phyloP scores from a whole-genome alignment of 1,140 invertebrate genomes.

The Ostrea denselamellosa region DNA sequence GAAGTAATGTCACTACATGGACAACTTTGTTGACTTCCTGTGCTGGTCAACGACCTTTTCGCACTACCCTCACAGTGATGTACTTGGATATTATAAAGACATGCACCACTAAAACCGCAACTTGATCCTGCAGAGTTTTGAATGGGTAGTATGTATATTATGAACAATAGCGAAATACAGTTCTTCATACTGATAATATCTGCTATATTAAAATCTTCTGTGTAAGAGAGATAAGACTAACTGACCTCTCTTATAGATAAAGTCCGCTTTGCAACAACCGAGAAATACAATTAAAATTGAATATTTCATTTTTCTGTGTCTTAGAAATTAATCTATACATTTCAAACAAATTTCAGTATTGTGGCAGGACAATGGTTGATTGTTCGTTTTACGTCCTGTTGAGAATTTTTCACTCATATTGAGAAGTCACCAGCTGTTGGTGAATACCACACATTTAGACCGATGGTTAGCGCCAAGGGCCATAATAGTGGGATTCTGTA shows the following conservation, averaged over 20 bases:
- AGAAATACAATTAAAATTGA: too few species aligned
- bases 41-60: not conserved
- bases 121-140: constrained; percentile 9
- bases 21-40: constrained; percentile 12
- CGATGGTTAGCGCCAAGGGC: too few species aligned
- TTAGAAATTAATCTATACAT: too few species aligned
- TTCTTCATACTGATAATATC: constrained; percentile 9
- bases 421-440: too few species aligned
- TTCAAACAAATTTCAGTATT: too few species aligned
- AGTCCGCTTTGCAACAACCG: too few species aligned
- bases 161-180: not conserved
- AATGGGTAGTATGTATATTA: not conserved
- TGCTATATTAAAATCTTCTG: not conserved
- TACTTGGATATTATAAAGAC: constrained; percentile 49
- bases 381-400: too few species aligned
- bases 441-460: too few species aligned
- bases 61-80: constrained; percentile 41
- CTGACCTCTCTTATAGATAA: not conserved
- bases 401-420: too few species aligned
- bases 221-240: not conserved
- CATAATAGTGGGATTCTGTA: too few species aligned
- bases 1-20: constrained; percentile 42
- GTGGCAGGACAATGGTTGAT: too few species aligned
- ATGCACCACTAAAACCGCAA: constrained; percentile 50
- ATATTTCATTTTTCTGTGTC: too few species aligned